Evolutionary conservation across 1,140 invertebrate genomes (phyloP).

Genomic region (Aethina tumida): DNA sequence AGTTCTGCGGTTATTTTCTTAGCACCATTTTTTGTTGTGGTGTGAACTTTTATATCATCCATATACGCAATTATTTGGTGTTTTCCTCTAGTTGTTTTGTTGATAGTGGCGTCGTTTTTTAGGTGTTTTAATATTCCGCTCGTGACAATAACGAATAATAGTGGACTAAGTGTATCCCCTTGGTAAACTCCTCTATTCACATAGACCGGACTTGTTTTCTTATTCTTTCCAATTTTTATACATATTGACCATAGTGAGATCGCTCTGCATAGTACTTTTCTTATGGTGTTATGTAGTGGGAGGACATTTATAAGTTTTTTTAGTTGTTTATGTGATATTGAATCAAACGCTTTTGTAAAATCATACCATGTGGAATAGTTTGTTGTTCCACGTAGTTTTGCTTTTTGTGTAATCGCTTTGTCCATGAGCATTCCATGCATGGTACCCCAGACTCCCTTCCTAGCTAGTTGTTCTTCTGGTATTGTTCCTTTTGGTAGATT

Average conservation of each 20-base stretch:
- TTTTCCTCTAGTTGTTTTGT: slow-evolving; percentile 7
- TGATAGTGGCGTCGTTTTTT: slow-evolving; percentile 12
- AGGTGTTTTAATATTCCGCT: slow-evolving; percentile 17
- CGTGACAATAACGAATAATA: slow-evolving; percentile 24
- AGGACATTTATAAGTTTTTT: slow-evolving; percentile 10
- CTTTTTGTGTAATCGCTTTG: slow-evolving; percentile 14
- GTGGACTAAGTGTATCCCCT: slow-evolving; percentile 24
- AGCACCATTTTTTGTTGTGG: slow-evolving; percentile 8
- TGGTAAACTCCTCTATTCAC: slow-evolving; percentile 22
- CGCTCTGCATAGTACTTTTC: slow-evolving; percentile 9
- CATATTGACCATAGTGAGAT: slow-evolving; percentile 19
- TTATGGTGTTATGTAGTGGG: slow-evolving; percentile 14
- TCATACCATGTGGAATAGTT: slow-evolving; percentile 21
- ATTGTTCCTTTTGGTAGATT: slow-evolving; percentile 13
- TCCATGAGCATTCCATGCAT: slow-evolving; percentile 18
- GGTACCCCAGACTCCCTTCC: slow-evolving; percentile 17
- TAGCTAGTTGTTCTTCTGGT: slow-evolving; percentile 18
- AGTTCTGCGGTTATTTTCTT: slow-evolving; percentile 10
- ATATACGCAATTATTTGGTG: slow-evolving; percentile 21
- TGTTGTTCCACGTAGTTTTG: slow-evolving; percentile 11
- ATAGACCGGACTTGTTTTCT: slow-evolving; percentile 16
- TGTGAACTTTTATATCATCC: slow-evolving; percentile 27
- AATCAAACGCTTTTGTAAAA: slow-evolving; percentile 21
- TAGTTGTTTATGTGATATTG: slow-evolving; percentile 13
- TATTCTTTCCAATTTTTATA: slow-evolving; percentile 10